Base-by-base conservation (phyloP, 2,888 invertebrate genomes). In the Antheraea yamamai region DNA sequence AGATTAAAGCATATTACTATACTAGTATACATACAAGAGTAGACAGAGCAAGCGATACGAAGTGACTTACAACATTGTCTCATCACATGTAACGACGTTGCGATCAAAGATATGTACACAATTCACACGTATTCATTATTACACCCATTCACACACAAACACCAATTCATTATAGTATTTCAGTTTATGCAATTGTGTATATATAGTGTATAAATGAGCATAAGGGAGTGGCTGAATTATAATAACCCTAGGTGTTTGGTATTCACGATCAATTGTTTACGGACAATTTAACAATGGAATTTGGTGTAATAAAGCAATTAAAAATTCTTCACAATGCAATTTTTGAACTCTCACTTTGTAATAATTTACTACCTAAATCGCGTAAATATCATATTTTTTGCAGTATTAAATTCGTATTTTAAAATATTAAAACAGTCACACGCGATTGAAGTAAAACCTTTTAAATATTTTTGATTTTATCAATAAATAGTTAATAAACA, bases 41-140 rank as follows among this genome's bases (percentile, higher is more conserved):
- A 61, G 2, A 10, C n/a, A 23, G 8, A 47, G 47, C 10, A 12
- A 47, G 47, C 20, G 20, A 55, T 18, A 35, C 35, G 72, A 20
- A 52, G n/a, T 35, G 26, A 55, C 23, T 73, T 52, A 73, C 73
- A 55, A 23, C 47, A 16, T 73, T 66, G 26, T 66, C 16, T 14
- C 64, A 66, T 66, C 6, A 64, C 64, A 26, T 30, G 0, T 23
- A 23, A 61, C 23, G 12, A n/a, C 61, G 10, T 23, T 61, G 7
- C 23, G 20, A n/a, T 58, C 55, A 18, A 55, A 58, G 7, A 0
- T 23, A 8, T 61, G 23, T 66, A 14, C 23, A 64, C 8, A 14
- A 14, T 64, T 14, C 64, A 64, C 61, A 61, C 23, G 23, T 6
- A 7, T 8, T 61, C 61, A 61, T 61, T 64, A 4, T 64, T 64